Conservation (phyloP, 1,140 invertebrate species). For the Penaeus chinensis region DNA sequence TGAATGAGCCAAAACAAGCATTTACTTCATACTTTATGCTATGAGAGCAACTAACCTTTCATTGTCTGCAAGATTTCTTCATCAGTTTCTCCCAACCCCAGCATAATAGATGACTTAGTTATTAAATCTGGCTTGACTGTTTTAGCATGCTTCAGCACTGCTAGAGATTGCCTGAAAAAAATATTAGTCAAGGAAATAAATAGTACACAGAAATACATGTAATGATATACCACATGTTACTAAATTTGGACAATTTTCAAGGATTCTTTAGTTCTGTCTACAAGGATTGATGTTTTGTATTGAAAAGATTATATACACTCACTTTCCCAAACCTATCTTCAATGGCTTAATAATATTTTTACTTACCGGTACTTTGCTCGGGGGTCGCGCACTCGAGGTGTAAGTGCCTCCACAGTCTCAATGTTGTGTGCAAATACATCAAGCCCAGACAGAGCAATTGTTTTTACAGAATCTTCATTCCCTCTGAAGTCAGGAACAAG, state of each 20-base stretch:
- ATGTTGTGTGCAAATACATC: slow-evolving; percentile 98
- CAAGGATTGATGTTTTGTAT: too few species aligned
- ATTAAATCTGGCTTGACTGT: slow-evolving; percentile 80
- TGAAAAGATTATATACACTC: too few species aligned
- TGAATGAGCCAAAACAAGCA: too few species aligned
- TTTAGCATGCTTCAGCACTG: slow-evolving; percentile 86
- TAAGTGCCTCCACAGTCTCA: slow-evolving; percentile 89
- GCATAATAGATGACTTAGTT: slow-evolving; percentile 99
- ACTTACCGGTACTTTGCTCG: slow-evolving; percentile 76
- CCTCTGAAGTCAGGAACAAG: slow-evolving; percentile 96
- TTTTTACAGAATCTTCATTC: slow-evolving; percentile 79
- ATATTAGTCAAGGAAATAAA: neutral
- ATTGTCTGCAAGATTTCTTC: slow-evolving; percentile 88
- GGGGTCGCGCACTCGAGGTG: slow-evolving; percentile 91
- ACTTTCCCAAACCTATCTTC: too few species aligned
- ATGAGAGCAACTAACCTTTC: slow-evolving; percentile 72
- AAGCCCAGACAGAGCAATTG: slow-evolving; percentile 83
- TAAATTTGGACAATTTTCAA: neutral
- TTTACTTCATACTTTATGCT: neutral
- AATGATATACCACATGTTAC: neutral
- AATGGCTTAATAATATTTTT: too few species aligned
- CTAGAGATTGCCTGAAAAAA: slow-evolving; percentile 81
- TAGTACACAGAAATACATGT: neutral
- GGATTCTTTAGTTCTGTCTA: too few species aligned
- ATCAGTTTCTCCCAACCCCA: slow-evolving; percentile 96